Conservation (phyloP, 2,113 vertebrate species). For the Otolemur garnettii region DNA sequence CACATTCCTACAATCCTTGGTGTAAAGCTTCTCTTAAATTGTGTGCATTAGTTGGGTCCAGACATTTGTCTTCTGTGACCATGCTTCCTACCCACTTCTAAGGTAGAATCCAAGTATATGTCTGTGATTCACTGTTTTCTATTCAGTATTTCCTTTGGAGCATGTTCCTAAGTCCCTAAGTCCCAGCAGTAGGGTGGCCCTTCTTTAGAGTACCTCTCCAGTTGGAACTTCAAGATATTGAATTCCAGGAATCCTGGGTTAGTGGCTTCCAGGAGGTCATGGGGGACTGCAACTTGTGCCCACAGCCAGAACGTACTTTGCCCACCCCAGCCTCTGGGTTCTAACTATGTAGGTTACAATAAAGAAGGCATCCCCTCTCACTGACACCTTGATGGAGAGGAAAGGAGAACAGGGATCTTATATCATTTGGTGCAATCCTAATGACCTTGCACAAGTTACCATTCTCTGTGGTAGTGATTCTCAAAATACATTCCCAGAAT, state of each 20-base stretch:
- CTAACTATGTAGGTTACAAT: not conserved
- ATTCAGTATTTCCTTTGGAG: not conserved
- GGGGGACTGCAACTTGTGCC: not conserved
- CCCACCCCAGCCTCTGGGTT: not conserved
- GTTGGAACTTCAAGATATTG: not conserved
- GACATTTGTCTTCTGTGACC: not conserved
- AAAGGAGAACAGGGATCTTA: not conserved
- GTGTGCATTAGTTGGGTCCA: not conserved
- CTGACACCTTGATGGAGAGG: not conserved
- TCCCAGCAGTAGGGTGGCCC: not conserved
- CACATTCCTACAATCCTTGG: not conserved
- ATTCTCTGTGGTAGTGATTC: not conserved
- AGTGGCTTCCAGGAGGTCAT: not conserved
- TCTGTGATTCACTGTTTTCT: not conserved
- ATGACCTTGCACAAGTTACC: not conserved
- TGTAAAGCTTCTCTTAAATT: not conserved
- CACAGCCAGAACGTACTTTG: not conserved
- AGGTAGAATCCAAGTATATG: not conserved
- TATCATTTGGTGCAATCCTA: not conserved
- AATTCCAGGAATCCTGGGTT: not conserved
- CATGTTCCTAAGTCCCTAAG: not conserved
- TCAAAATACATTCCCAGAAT: conserved; percentile 2
- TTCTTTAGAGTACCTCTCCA: not conserved
- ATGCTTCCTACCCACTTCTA: not conserved
- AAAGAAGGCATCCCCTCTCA: not conserved